Conservation (phyloP, 2,888 invertebrate species). For the Pristionchus japonicus region DNA sequence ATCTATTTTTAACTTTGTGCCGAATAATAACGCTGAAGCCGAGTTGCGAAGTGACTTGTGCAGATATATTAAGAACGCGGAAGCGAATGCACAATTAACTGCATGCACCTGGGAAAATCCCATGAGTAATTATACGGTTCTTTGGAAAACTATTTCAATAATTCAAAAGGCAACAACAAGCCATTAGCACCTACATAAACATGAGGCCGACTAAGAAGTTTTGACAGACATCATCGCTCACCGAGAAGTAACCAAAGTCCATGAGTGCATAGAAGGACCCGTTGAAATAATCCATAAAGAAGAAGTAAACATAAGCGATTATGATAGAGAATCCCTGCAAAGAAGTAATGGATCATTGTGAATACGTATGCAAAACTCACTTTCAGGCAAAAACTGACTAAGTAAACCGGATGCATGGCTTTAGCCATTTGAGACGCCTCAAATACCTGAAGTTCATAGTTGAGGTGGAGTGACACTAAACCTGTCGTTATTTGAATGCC, state of each 20-base stretch:
- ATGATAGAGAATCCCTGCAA: background rate
- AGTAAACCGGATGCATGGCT: background rate
- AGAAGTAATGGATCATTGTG: background rate
- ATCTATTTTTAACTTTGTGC: background rate
- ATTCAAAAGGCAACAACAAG: background rate
- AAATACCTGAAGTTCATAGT: background rate
- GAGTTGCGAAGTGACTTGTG: background rate
- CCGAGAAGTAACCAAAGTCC: background rate
- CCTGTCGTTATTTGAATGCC: no score
- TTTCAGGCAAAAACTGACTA: background rate
- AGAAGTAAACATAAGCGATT: background rate
- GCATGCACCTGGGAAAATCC: background rate
- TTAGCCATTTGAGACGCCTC: background rate
- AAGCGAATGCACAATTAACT: background rate
- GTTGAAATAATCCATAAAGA: background rate
- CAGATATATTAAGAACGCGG: background rate
- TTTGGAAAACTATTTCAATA: no score
- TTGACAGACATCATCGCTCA: no score
- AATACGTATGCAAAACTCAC: background rate
- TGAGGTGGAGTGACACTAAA: background rate
- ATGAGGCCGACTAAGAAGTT: background rate
- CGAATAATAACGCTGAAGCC: background rate
- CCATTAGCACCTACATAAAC: background rate
- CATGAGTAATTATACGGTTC: background rate
- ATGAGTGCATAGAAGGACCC: background rate